Conservation (phyloP, 2,888 invertebrate species). For the Fragum sueziense region DNA sequence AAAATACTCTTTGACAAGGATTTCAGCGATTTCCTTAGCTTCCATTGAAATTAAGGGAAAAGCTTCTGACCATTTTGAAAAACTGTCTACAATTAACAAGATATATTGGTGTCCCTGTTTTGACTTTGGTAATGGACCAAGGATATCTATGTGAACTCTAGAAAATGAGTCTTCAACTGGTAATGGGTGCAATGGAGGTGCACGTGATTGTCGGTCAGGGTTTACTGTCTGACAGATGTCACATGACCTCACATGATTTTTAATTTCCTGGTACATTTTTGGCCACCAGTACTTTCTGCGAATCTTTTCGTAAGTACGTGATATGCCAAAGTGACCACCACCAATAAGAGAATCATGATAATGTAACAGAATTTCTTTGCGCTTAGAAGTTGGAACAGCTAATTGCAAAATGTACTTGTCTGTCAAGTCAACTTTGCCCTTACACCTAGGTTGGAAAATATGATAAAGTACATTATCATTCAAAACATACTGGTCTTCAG, state of each 20-base stretch:
- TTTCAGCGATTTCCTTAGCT: constrained; percentile 46
- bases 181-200: constrained; percentile 5
- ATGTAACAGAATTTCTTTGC: constrained; percentile 22
- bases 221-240: background rate
- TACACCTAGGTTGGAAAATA: constrained; percentile 10
- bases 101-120: constrained; percentile 36
- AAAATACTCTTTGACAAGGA: constrained; percentile 49
- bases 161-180: constrained; percentile 32
- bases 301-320: constrained; percentile 22
- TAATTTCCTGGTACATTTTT: constrained; percentile 29
- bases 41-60: constrained; percentile 51
- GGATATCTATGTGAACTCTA: constrained; percentile 43
- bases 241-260: constrained; percentile 19
- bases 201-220: background rate
- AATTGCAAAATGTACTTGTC: constrained; percentile 29
- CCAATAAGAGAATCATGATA: constrained; percentile 37
- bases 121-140: constrained; percentile 24
- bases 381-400: constrained; percentile 14
- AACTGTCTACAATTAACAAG: constrained; percentile 48
- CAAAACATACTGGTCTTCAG: constrained; percentile 12
- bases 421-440: constrained; percentile 13
- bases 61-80: constrained; percentile 56
- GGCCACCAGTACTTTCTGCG: constrained; percentile 31
- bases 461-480: constrained; percentile 16
- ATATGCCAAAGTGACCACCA: constrained; percentile 29